Conservation (phyloP, 2,113 vertebrate species). For the Antechinus flavipes region DNA sequence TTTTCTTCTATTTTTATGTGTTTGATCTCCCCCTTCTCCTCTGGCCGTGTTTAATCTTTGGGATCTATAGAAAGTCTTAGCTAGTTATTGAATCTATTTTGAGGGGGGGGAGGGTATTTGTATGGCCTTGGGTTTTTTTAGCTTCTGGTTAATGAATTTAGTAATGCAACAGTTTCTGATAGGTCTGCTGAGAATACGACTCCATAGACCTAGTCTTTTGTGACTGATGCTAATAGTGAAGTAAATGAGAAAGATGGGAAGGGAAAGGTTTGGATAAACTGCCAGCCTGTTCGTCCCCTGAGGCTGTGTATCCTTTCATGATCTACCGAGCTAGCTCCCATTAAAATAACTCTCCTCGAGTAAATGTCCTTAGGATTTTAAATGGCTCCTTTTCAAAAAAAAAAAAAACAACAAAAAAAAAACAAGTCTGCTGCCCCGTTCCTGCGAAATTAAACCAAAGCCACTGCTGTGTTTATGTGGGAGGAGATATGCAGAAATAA, state of each 20-base stretch:
- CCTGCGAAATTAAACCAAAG: constrained; percentile 26
- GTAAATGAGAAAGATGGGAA: neutral
- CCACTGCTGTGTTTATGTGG: neutral
- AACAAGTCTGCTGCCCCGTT: constrained; percentile 11
- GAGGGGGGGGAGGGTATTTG: neutral
- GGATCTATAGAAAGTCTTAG: neutral
- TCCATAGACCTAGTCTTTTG: neutral
- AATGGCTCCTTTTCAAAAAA: neutral
- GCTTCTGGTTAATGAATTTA: constrained; percentile 7
- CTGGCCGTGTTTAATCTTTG: neutral
- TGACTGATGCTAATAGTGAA: neutral
- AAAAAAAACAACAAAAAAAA: no score
- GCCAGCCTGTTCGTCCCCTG: neutral
- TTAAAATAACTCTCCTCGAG: constrained; percentile 35
- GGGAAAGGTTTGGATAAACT: neutral
- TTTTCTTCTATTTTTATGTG: neutral
- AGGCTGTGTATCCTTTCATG: constrained; percentile 8
- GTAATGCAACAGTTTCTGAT: neutral
- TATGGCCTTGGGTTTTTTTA: neutral
- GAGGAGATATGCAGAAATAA: neutral
- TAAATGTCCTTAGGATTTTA: neutral
- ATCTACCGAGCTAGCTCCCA: constrained; percentile 8
- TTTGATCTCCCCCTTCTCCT: constrained; percentile 3
- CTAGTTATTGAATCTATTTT: neutral
- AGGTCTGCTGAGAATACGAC: neutral